These are phyloP conservation scores for Loriculus beryllinus DNA, from an alignment of 2,797 vertebrate species.

Conservation along the genomic window DNA sequence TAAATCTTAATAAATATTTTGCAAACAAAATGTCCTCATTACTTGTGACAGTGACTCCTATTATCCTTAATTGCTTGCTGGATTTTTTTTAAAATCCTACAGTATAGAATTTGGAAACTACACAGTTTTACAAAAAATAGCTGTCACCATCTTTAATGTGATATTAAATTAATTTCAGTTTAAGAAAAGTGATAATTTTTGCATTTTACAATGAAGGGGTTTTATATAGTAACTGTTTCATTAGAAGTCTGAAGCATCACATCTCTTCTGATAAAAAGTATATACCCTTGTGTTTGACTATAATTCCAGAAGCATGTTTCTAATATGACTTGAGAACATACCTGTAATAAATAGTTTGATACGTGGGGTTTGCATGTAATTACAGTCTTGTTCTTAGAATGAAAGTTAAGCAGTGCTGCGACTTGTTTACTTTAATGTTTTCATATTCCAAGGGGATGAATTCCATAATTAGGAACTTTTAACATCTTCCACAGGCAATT, in stretches of 20 bases:
- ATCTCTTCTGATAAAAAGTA: neutral
- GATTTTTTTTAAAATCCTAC: neutral
- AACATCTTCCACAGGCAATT: slow-evolving; percentile 8
- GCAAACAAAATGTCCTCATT: neutral
- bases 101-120: neutral
- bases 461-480: neutral
- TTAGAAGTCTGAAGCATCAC: neutral
- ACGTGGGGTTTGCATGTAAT: neutral
- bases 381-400: neutral
- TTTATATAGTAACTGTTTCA: neutral
- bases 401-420: neutral
- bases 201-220: neutral
- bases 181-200: neutral
- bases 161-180: neutral
- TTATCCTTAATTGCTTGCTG: slow-evolving; percentile 9
- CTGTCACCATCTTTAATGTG: neutral
- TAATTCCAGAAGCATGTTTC: neutral
- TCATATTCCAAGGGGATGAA: neutral
- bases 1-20: slow-evolving; percentile 19
- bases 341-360: neutral
- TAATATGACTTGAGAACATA: neutral
- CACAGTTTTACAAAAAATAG: neutral
- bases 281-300: neutral
- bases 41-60: neutral
- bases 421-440: neutral